These are phyloP conservation scores for Heliconius charithonia DNA, from an alignment of 2,888 invertebrate species.

Conservation along the genomic window DNA sequence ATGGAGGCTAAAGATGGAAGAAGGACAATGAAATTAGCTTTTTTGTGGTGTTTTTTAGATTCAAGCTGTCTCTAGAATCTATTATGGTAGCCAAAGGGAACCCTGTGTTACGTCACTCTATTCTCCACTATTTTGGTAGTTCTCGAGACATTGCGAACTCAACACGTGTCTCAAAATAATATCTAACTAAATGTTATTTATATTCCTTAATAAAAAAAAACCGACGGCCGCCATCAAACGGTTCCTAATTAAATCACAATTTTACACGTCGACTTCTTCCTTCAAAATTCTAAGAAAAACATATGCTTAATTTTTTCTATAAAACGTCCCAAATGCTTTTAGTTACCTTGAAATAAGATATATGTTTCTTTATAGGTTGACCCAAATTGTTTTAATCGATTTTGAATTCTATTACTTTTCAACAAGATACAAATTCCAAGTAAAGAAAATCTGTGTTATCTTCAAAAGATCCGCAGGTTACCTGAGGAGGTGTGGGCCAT, in stretches of 20 bases:
- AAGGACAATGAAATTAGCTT: too few relatives aligned
- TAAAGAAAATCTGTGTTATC: slow-evolving; percentile 36
- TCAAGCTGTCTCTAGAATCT: too few relatives aligned
- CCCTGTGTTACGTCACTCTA: neutral
- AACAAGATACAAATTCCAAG: slow-evolving; percentile 12
- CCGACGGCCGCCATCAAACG: neutral
- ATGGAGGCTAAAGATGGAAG: too few relatives aligned
- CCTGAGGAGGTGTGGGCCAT: slow-evolving; percentile 58
- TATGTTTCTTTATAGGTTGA: slow-evolving; percentile 3
- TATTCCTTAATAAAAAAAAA: neutral
- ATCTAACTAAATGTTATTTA: neutral
- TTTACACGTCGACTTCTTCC: slow-evolving; percentile 31
- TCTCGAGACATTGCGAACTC: neutral
- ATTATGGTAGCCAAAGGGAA: too few relatives aligned
- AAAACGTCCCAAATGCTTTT: slow-evolving; percentile 12
- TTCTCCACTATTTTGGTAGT: neutral
- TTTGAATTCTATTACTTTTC: neutral
- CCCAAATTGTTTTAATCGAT: neutral
- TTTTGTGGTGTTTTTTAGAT: too few relatives aligned
- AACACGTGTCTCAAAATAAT: neutral
- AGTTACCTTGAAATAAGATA: slow-evolving; percentile 6
- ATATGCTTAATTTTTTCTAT: slow-evolving; percentile 52
- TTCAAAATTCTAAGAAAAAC: slow-evolving; percentile 58
- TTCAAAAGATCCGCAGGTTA: slow-evolving; percentile 52
- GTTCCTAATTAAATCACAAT: slow-evolving; percentile 26